Conservation (phyloP, 2,113 vertebrate genomes). For the Aptenodytes patagonicus region DNA sequence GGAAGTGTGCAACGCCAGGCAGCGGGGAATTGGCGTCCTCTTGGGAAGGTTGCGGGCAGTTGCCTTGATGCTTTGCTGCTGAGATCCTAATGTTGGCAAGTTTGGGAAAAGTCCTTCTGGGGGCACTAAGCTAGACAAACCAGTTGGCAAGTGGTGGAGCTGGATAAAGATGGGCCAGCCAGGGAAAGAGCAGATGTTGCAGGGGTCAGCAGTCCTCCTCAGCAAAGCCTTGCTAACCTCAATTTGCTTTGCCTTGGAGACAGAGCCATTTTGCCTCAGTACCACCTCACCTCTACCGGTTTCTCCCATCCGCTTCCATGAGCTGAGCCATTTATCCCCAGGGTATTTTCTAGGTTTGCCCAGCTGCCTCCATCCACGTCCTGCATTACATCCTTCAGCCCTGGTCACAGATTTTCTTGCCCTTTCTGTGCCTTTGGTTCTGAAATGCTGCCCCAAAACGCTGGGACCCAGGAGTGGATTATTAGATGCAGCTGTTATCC, state of each 20-base stretch:
- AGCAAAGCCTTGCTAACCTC: neutral
- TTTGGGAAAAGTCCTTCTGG: conserved; percentile 15
- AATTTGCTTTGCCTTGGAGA: neutral
- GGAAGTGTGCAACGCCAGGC: neutral
- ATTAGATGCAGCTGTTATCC: conserved; percentile 12
- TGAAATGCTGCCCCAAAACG: neutral
- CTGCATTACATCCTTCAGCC: neutral
- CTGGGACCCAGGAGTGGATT: neutral
- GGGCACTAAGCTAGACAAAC: neutral
- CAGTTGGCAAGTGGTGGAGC: neutral
- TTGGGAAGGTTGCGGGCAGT: neutral
- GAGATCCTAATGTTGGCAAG: neutral
- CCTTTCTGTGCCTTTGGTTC: neutral
- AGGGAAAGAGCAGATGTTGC: neutral
- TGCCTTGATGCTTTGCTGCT: neutral
- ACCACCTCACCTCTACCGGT: neutral
- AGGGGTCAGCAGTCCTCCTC: neutral
- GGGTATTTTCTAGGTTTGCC: neutral
- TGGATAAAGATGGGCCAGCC: neutral
- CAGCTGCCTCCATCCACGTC: neutral
- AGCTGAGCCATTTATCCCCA: neutral
- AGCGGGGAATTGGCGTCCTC: neutral
- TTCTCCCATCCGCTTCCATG: neutral
- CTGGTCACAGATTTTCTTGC: neutral
- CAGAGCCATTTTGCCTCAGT: neutral